Evolutionary conservation across 2,888 invertebrate genomes (phyloP).

Genomic region (Bombylius discolor): DNA sequence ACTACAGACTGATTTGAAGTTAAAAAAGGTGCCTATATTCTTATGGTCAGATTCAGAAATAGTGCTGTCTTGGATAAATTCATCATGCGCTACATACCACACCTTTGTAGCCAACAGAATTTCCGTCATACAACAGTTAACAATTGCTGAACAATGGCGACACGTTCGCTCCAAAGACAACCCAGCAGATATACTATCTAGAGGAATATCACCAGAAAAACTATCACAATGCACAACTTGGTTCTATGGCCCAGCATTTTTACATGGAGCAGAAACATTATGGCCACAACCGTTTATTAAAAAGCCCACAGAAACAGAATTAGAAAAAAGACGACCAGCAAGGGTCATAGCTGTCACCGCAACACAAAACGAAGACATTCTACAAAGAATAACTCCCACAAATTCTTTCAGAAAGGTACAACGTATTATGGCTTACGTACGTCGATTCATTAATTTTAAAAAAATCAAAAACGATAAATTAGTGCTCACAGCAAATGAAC

Average conservation of each 20-base stretch:
- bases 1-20: not conserved
- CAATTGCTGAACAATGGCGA: conserved; percentile 5
- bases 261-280: not conserved
- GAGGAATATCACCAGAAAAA: conserved; percentile 9
- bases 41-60: not conserved
- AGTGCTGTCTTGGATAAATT: not conserved
- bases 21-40: not conserved
- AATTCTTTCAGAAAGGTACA: too few species aligned
- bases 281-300: not conserved
- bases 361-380: too few species aligned
- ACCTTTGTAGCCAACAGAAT: conserved; percentile 12
- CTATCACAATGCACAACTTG: conserved; percentile 7
- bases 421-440: too few species aligned
- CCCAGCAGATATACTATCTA: conserved; percentile 12
- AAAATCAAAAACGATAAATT: too few species aligned
- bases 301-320: too few species aligned
- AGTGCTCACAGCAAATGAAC: too few species aligned
- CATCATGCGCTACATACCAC: not conserved
- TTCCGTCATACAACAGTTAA: conserved; percentile 6
- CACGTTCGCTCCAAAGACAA: conserved; percentile 12
- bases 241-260: conserved; percentile 13
- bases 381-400: too few species aligned
- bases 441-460: too few species aligned
- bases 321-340: too few species aligned
- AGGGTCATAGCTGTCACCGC: too few species aligned